Percentiles rank a stretch among this genome's conserved stretches.
phyloP scores from a whole-genome alignment of 1,140 invertebrate species.

The Pemphigus obesinymphae region DNA sequence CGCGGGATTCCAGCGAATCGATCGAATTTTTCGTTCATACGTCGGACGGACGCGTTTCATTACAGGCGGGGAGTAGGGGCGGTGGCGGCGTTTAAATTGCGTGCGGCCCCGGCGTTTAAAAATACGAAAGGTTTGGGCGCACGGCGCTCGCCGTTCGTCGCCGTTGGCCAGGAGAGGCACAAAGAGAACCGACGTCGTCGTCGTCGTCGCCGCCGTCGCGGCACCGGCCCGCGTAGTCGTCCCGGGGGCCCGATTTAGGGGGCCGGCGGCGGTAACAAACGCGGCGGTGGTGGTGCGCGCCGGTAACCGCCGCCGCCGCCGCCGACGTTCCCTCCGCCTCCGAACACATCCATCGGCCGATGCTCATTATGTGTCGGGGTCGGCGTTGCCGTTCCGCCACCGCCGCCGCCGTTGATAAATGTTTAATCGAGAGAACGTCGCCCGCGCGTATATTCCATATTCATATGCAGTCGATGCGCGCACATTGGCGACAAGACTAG shows the following conservation, averaged over 20 bases:
- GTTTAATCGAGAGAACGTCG: neutral
- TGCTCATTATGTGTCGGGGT: conserved; percentile 9
- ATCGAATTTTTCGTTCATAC: neutral
- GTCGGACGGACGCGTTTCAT: neutral
- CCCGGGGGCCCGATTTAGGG: conserved; percentile 44
- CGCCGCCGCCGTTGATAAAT: neutral
- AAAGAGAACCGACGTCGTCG: conserved; percentile 20
- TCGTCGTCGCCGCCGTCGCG: neutral
- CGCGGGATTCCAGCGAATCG: too few relatives aligned
- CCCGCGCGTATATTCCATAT: neutral
- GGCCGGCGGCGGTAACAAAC: neutral
- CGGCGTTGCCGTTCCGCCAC: conserved; percentile 3
- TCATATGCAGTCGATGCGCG: too few relatives aligned
- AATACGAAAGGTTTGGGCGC: neutral
- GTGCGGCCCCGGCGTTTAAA: neutral
- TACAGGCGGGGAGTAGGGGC: neutral
- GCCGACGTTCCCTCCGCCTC: neutral
- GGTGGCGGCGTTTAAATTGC: neutral
- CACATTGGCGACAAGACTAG: too few relatives aligned
- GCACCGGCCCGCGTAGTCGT: conserved; percentile 18
- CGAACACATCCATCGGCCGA: neutral
- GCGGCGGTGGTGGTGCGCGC: neutral
- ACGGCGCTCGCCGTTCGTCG: neutral
- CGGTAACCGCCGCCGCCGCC: neutral
- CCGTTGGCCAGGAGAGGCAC: neutral